Base-by-base conservation (phyloP, 2,888 invertebrate species). In the Petrolisthes manimaculis region DNA sequence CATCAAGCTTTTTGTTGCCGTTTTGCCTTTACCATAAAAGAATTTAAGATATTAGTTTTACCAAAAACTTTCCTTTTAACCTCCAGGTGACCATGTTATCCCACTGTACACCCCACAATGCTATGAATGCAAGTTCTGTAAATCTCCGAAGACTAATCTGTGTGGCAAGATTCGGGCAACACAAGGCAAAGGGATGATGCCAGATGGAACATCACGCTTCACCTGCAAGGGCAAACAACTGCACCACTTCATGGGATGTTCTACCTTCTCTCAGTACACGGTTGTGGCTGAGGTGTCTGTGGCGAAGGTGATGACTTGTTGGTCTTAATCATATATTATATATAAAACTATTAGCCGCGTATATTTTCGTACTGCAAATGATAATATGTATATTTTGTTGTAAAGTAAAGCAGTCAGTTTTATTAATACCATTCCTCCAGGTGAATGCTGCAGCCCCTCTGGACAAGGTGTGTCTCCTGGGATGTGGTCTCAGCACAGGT, bases 21-120 rank as follows among this genome's bases (percentile, higher is more conserved):
- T 37, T 37, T 37, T 37, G 37, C 37, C 37, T 37, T 37, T 37
- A 37, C 37, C 37, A 37, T 37, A 37, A 37, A 37, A 37, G 37
- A 37, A 37, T 37, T 37, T 37, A 37, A 37, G 1, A 67, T 14
- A 67, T 14, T 67, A 18, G 12, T 2, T 1, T 18, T 67, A 67
- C 67, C 12, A 67, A 67, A 67, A 67, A 67, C 67, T 18, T 18
- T 37, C 18, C 55, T 8, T 6, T 84, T 69, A 78, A 37, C 80
- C 69, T 8, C 6, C 92, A 95, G 96, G 96, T 86, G 99, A 99
- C 93, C 97, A 98, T 93, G 99, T 99, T n/a, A 95, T 99, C 91
- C 99, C 99, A 0, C 93, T 98, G 54, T 99, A 99, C 93, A 96
- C 98, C 89, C 99, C 99, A 0, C 99, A 99, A 93, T 99, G 99